A percentile compares a stretch with the other conserved stretches of the same genome.
Conservation (phyloP, 2,797 vertebrate genomes). For the Xenops minutus region DNA sequence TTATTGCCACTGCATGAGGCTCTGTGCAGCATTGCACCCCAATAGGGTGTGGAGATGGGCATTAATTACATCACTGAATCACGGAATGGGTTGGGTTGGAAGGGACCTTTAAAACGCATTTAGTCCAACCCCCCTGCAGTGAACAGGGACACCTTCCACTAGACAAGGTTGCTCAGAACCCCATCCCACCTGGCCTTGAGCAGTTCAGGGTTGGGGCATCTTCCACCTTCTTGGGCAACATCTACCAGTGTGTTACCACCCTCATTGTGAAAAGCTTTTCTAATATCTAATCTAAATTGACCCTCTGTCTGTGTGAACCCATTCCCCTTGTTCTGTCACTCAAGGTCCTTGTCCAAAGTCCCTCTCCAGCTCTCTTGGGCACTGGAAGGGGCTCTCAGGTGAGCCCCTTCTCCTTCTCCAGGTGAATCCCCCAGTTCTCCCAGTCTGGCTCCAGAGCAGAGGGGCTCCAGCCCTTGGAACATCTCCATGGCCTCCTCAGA, state of each 20-base stretch:
- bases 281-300: background rate
- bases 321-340: background rate
- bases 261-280: background rate
- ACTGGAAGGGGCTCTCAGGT: rapidly evolving
- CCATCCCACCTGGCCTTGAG: background rate
- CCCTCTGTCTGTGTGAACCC: background rate
- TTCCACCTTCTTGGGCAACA: background rate
- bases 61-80: rapidly evolving
- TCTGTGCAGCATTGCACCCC: background rate
- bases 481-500: background rate
- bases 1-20: rapidly evolving
- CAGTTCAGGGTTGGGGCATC: background rate
- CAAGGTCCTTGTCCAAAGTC: rapidly evolving
- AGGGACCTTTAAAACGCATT: background rate
- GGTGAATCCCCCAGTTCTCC: background rate
- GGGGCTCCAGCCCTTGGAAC: rapidly evolving
- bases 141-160: background rate
- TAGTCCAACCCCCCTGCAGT: background rate
- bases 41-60: background rate
- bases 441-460: background rate
- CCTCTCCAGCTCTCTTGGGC: background rate
- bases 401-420: background rate
- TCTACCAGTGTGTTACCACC: background rate
- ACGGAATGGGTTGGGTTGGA: background rate
- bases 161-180: background rate